Evolutionary conservation across 2,113 vertebrate genomes (phyloP), one percentile per base, ranked within the genome.

Genomic region (Semicossyphus pulcher): DNA sequence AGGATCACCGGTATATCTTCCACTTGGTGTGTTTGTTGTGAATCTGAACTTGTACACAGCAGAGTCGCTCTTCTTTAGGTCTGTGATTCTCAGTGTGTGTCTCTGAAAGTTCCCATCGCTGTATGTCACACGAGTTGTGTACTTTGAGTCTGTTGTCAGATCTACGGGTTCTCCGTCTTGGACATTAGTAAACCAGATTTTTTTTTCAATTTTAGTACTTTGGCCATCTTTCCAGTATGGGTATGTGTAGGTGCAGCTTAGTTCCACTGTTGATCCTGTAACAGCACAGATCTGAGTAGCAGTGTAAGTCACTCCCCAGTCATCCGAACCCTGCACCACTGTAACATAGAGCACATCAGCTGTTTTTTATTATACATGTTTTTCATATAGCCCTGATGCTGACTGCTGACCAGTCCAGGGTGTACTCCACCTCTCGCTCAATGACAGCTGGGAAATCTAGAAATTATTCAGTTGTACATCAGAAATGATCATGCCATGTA

Each of bases 91-190:
- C 41, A 74, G 32, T 32, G 53, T 32, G 34, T 42, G 31, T 0
- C 0, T n/a, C n/a, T n/a, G n/a, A n/a, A n/a, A n/a, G n/a, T 34
- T 48, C 2, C 1, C 0, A 3, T 0, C 0, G 32, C 2, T 0
- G 25, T 68, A 28, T 14, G 26, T 2, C 5, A 79, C 54, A 14
- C 62, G 76, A n/a, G 32, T 39, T 41, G 25, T 0, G 7, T 53
- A 61, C 1, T 34, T 10, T 1, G 28, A 9, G 21, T 68, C 28
- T 10, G n/a, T 23, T 44, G 0, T 45, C 64, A 67, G n/a, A 36
- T 65, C 45, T 11, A 52, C 32, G 23, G 1, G 6, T 7, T n/a
- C 2, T 10, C n/a, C 25, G 2, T 7, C 7, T 11, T 42, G 16
- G 7, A 5, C 3, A 26, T 34, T 34, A 2, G 9, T 25, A 4